Evolutionary conservation across 2,797 vertebrate species (phyloP).

Genomic region (Hemitrygon akajei): DNA sequence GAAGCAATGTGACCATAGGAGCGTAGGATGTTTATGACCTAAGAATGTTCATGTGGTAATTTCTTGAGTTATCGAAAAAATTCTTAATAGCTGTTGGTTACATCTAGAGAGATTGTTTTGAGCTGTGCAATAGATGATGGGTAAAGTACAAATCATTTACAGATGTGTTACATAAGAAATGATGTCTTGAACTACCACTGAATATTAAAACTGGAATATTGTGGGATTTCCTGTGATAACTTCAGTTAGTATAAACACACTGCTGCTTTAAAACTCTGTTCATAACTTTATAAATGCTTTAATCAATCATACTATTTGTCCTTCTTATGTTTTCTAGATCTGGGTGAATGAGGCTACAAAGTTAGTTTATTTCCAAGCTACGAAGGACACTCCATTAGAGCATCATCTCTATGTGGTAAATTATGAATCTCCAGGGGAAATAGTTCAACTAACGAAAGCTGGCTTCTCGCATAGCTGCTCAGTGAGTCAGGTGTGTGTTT

Average conservation of each 20-base stretch:
- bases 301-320: neutral
- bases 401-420: constrained; percentile 86
- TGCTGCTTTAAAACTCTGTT: neutral
- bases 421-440: constrained; percentile 70
- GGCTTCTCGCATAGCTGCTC: constrained; percentile 86
- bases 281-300: neutral
- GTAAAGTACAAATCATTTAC: neutral
- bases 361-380: constrained; percentile 85
- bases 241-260: neutral
- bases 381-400: constrained; percentile 79
- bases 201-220: neutral
- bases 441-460: constrained; percentile 72
- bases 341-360: constrained; percentile 78
- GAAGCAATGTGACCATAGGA: neutral
- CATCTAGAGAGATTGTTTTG: neutral
- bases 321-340: constrained; percentile 56
- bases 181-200: neutral
- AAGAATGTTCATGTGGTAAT: neutral
- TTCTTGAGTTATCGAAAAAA: neutral
- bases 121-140: neutral
- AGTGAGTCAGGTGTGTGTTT: constrained; percentile 73
- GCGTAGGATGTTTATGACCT: neutral
- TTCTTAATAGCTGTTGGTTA: neutral
- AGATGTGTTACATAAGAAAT: neutral
- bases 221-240: neutral